Base-by-base conservation (phyloP, 2,797 vertebrate species). In the Chaetophractus vellerosus region DNA sequence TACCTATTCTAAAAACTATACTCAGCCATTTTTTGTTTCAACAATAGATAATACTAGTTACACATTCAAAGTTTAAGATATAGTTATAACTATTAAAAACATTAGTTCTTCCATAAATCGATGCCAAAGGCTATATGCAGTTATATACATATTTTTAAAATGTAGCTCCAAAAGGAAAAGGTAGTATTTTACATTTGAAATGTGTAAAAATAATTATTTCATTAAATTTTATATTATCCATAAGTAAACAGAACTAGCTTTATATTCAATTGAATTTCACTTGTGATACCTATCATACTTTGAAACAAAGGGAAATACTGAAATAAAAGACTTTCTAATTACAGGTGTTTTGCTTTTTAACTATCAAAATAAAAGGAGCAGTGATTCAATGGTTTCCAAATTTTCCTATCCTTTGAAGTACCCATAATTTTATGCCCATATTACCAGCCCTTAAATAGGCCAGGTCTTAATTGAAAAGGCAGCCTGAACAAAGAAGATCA, bases 1-100 rank as follows among this genome's bases (percentile, higher is more conserved):
- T 97, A 95, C 66, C 93, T 83, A 81, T 90, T 82, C 88, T 94
- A 14, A 92, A 87, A 97, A 96, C 91, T 97, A 96, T 59, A 94
- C 64, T 72, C 66, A 81, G 86, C 95, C 71, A 64, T 6, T 24
- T 79, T 75, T 36, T 90, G 88, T 94, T 72, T 71, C 45, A 93
- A 91, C n/a, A 88, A 55, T 6, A 91, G 36, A 85, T 21, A 80
- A 84, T 72, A 87, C 6, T 64, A 91, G n/a, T 61, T 83, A 93
- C 7, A 90, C 2, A 91, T 36, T 87, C 72, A 93, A 93, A 90
- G 26, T 14, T 91, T 72, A 57, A 71, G 61, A 76, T 82, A 38
- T 63, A 41, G 76, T 61, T 74, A 81, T 61, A 90, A 94, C 48
- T 87, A 86, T 55, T 66, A 76, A 96, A 90, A 94, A 85, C 72